These are phyloP conservation scores for Philaenus spumarius DNA, from an alignment of 1,140 invertebrate species.

Conservation along the genomic window DNA sequence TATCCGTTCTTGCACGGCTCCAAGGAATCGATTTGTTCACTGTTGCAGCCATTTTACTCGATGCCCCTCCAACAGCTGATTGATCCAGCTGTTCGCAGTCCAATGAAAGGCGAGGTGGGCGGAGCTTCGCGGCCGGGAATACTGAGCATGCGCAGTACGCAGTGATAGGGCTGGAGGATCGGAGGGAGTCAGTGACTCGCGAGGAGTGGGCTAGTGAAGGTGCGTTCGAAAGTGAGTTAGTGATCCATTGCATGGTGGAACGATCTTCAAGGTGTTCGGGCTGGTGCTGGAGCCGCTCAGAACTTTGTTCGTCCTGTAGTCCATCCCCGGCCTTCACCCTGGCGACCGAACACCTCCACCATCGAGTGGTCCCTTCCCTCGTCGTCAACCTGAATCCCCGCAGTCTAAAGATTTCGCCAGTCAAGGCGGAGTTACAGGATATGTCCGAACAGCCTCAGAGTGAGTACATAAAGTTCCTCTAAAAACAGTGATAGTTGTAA, in stretches of 20 bases:
- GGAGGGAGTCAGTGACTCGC: slow-evolving; percentile 12
- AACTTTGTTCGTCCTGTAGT: slow-evolving; percentile 12
- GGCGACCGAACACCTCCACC: slow-evolving; percentile 21
- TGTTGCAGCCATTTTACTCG: no score
- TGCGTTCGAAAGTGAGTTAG: slow-evolving; percentile 6
- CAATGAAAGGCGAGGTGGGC: not conserved
- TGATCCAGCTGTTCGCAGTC: not conserved
- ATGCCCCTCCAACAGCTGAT: not conserved
- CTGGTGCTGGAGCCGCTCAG: slow-evolving; percentile 19
- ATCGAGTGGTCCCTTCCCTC: slow-evolving; percentile 25
- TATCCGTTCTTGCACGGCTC: no score
- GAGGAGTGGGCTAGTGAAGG: slow-evolving; percentile 4
- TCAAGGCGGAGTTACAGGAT: slow-evolving; percentile 39
- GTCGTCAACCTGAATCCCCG: slow-evolving; percentile 24
- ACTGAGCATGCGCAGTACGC: slow-evolving; percentile 1
- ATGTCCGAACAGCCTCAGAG: slow-evolving; percentile 44
- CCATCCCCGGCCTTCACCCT: slow-evolving; percentile 17
- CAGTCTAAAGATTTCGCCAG: slow-evolving; percentile 42
- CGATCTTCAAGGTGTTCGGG: slow-evolving; percentile 8
- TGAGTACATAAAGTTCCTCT: slow-evolving; percentile 34
- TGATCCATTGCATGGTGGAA: slow-evolving; percentile 16
- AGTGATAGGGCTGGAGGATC: not conserved
- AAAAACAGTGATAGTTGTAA: no score
- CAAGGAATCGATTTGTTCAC: no score
- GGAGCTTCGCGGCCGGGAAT: not conserved